Base-by-base conservation (phyloP, 2,797 vertebrate species). In the Lepus oiostolus region DNA sequence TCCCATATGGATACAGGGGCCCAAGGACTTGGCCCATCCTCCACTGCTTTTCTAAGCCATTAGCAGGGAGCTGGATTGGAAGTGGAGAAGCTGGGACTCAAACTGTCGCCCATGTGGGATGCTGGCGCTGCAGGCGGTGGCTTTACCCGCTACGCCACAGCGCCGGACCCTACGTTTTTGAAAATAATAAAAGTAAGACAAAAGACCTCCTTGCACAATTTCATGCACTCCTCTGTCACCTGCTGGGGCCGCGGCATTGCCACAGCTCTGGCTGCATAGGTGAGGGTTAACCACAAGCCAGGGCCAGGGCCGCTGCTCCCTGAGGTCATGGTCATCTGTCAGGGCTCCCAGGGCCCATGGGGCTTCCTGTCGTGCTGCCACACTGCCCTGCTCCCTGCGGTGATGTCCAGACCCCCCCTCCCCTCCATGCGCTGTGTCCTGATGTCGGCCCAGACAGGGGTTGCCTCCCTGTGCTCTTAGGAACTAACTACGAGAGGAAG, bases 261-360 rank as follows among this genome's bases (percentile, higher is more conserved):
- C 63, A 35, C 58, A 26, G 35, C 30, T 63, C 80, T n/a, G 42
- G 82, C 13, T 17, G 21, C 22, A 7, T 19, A 16, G 16, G 5
- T 12, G 6, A 47, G 38, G 75, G 28, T 2, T 58, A 10, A 50
- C 30, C 1, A 1, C 22, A 3, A 26, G 60, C 0, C 0, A 0
- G 16, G 54, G 21, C 38, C 60, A 26, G 22, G 2, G 50, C 58
- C 4, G 28, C 38, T 82, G 68, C 16, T 16, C 21, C 24, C 54
- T 24, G 67, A 80, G 50, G n/a, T 47, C 35, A 3, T 5, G 6
- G 2, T 32, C 68, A 13, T 28, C 24, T n/a, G n/a, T 22, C 70
- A 28, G 65, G 14, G 21, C 32, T 7, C 28, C 7, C 7, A 47
- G 50, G 26, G 11, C 11, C 2, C 2, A 35, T 4, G 26, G 5